Percentiles rank a stretch among this genome's conserved stretches.
Conservation (phyloP, 2,888 invertebrate species). For the Eledone cirrhosa region DNA sequence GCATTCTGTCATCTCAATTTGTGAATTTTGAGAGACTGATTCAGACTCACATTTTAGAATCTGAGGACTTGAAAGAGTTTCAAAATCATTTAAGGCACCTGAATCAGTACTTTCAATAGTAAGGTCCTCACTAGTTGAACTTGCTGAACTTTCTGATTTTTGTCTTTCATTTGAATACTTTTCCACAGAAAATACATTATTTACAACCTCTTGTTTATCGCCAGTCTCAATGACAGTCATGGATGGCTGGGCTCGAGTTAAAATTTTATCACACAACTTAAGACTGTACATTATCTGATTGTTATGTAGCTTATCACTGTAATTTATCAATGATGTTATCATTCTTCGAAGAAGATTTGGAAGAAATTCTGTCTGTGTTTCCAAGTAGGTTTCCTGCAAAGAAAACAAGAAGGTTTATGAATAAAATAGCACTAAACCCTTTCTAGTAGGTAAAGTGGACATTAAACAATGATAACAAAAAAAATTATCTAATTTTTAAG, state of each 20-base stretch:
- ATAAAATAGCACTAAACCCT: too few species aligned
- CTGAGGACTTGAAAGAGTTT: conserved; percentile 23
- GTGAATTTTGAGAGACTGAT: background rate
- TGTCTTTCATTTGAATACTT: background rate
- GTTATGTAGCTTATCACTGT: conserved; percentile 72
- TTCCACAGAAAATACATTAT: conserved; percentile 10
- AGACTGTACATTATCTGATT: conserved; percentile 75
- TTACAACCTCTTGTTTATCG: conserved; percentile 3
- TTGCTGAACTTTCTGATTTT: conserved; percentile 17
- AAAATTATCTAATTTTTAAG: too few species aligned
- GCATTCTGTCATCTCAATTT: background rate
- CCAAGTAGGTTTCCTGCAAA: conserved; percentile 76
- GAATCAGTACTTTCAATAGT: background rate
- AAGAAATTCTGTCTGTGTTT: conserved; percentile 80
- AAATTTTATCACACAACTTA: conserved; percentile 77
- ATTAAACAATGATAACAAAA: too few species aligned
- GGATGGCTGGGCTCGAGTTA: conserved; percentile 78
- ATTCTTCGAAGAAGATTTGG: conserved; percentile 81
- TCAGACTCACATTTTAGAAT: background rate
- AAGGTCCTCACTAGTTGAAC: background rate
- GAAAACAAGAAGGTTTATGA: background rate
- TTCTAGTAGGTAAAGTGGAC: too few species aligned
- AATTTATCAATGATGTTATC: conserved; percentile 72
- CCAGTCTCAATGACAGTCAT: conserved; percentile 45
- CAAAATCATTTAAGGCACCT: conserved; percentile 26